phyloP scores from a whole-genome alignment of 2,113 vertebrate species.

The Nasalis larvatus region DNA sequence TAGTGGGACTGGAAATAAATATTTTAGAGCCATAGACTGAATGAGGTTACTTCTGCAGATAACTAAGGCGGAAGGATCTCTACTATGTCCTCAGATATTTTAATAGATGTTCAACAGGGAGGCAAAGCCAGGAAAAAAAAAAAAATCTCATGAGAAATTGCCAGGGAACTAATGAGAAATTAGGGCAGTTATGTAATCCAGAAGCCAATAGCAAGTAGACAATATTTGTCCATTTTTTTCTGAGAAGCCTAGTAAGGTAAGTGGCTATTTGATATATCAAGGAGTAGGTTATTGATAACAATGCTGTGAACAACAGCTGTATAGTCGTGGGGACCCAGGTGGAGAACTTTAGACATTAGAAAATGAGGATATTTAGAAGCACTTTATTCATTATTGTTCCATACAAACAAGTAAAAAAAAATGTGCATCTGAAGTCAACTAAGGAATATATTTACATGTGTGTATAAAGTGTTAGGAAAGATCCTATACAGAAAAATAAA shows the following conservation, averaged over 20 bases:
- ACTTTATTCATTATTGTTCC: not conserved
- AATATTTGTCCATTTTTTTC: not conserved
- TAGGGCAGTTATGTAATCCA: not conserved
- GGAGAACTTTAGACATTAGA: not conserved
- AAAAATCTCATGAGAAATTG: not conserved
- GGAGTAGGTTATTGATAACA: not conserved
- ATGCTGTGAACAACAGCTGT: not conserved
- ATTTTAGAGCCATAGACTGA: not conserved
- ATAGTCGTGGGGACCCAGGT: fast-evolving
- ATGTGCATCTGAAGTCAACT: not conserved
- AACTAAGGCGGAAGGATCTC: not conserved
- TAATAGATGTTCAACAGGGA: not conserved
- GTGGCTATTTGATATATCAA: not conserved
- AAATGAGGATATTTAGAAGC: not conserved
- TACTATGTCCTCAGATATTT: not conserved
- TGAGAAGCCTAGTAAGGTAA: not conserved
- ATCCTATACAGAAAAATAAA: not conserved
- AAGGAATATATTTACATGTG: not conserved
- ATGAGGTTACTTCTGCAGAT: not conserved
- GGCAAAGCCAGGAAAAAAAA: not conserved
- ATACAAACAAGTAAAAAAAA: not conserved
- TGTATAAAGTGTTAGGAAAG: not conserved
- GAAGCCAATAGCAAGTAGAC: not conserved
- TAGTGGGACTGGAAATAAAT: not conserved
- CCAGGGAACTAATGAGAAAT: not conserved